Percentiles rank a stretch among this genome's conserved stretches.
Evolutionary conservation across 2,888 invertebrate genomes (phyloP).

Genomic region (Nephrotoma flavescens): DNA sequence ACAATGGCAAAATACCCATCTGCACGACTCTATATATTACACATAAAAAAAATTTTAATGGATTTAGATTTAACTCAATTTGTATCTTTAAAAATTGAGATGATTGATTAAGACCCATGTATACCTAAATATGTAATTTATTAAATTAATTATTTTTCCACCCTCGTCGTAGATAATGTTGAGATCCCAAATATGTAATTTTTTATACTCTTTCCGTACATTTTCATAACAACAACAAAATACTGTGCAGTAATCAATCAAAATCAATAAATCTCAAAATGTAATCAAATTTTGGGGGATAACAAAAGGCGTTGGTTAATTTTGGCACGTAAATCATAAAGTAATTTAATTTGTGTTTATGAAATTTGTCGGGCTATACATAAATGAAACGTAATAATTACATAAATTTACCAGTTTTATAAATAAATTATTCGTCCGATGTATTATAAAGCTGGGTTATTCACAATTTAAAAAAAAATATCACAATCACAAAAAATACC

Average conservation of each 20-base stretch:
- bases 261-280: neutral
- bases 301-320: neutral
- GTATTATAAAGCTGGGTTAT: no score
- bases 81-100: neutral
- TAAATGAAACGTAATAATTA: neutral
- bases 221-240: neutral
- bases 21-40: neutral
- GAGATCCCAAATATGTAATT: neutral
- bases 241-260: neutral
- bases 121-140: neutral
- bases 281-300: neutral
- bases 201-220: no score
- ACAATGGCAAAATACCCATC: neutral
- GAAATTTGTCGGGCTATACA: neutral
- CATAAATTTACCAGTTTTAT: neutral
- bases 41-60: neutral
- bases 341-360: no score
- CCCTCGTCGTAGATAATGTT: neutral
- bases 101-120: neutral
- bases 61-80: neutral
- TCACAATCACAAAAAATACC: neutral
- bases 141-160: neutral
- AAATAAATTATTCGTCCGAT: no score
- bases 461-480: neutral
- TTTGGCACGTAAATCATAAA: neutral